Evolutionary conservation across 2,113 vertebrate species (phyloP), one percentile per base, ranked within the genome.

Genomic region (Thunnus maccoyii): DNA sequence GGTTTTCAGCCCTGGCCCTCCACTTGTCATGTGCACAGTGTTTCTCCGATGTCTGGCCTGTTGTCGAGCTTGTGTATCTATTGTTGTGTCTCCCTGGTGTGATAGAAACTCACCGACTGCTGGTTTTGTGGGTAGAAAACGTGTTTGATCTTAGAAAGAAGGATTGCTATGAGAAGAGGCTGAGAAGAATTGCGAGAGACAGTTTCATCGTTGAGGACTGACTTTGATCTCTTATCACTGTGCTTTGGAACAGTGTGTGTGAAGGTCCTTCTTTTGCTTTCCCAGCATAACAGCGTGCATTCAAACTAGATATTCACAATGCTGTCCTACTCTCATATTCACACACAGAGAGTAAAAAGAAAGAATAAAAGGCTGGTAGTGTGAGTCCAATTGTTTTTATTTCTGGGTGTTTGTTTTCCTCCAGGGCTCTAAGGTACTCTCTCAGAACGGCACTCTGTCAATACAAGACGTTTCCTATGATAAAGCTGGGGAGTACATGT

Each of bases 401-500:
- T 57, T 51, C n/a, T 72, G 54, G 16, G n/a, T 86, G 63, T 82
- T 67, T 88, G 76, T 82, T 63, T 84, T 76, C 44, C 62, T 65
- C 3, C 83, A 97, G 96, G 95, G 86, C 52, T 86, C 88, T 1
- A 58, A 89, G 3, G 74, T 90, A 18, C 63, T 95, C 17, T 94
- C 92, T 7, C 82, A 91, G 32, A 85, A 78, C 0, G 94, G 91
- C 7, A 82, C 30, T 1, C 90, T 96, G 22, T 78, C 82, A 0
- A 81, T 97, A 27, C 47, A 56, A 13, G 46, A 81, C 0, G 61
- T 94, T 41, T 86, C 92, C 44, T 96, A 96, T 18, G 81, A 90
- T 1, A 81, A 95, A 0, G 90, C 92, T 0, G 97, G 97, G 30
- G 89, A 89, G 4, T 98, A 97, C 66, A 18, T 83, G 2, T 98